A percentile compares a stretch with the other conserved stretches of the same genome.
phyloP scores from a whole-genome alignment of 1,140 invertebrate species.

The Sminthurinus signatus region DNA sequence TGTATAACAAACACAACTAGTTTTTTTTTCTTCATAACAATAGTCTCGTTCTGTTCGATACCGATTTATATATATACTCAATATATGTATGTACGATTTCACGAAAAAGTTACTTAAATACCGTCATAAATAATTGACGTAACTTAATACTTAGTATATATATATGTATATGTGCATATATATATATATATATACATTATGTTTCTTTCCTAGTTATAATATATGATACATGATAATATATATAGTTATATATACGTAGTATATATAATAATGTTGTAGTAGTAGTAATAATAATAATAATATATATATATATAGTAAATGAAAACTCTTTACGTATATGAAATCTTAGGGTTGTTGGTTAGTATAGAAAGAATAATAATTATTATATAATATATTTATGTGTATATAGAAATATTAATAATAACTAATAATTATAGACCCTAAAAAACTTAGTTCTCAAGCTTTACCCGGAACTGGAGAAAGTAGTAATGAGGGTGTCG shows the following conservation, averaged over 20 bases:
- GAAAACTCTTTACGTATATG: neutral
- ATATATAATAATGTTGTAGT: neutral
- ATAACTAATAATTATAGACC: neutral
- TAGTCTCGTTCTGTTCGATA: too few species aligned
- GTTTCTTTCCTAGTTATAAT: neutral
- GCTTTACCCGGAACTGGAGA: neutral
- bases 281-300: conserved; percentile 10
- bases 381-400: neutral
- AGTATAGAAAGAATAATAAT: neutral
- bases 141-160: too few species aligned
- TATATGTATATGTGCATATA: neutral
- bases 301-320: neutral
- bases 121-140: too few species aligned
- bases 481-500: neutral
- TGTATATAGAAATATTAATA: neutral
- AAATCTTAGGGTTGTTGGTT: neutral
- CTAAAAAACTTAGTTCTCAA: conserved; percentile 3
- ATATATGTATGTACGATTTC: too few species aligned
- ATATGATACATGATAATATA: neutral
- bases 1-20: too few species aligned
- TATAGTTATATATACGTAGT: neutral
- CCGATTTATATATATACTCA: too few species aligned
- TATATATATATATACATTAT: neutral
- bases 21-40: too few species aligned
- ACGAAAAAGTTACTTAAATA: too few species aligned